phyloP scores from a whole-genome alignment of 2,888 invertebrate genomes.

The Melanostoma scalare region DNA sequence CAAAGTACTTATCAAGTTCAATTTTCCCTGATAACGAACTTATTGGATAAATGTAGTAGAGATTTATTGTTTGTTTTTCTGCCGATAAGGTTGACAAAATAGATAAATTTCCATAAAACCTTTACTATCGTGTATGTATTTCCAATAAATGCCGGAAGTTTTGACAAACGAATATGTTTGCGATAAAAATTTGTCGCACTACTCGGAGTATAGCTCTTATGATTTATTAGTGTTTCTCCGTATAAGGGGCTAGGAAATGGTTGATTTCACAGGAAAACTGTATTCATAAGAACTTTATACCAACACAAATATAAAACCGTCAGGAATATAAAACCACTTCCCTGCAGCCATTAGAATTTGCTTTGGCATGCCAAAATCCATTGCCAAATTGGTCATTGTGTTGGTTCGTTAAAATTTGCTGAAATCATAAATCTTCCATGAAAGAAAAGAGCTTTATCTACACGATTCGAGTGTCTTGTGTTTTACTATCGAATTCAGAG shows the following conservation, averaged over 20 bases:
- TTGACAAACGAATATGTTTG: neutral
- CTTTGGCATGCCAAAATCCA: slow-evolving; percentile 21
- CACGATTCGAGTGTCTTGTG: neutral
- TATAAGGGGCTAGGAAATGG: neutral
- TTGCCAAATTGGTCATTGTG: slow-evolving; percentile 27
- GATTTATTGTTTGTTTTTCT: slow-evolving; percentile 44
- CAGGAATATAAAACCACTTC: slow-evolving; percentile 12
- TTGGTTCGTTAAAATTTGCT: slow-evolving; percentile 38
- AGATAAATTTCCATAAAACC: slow-evolving; percentile 3
- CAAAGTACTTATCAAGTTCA: slow-evolving; percentile 62
- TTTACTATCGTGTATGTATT: neutral
- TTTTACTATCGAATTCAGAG: slow-evolving; percentile 1
- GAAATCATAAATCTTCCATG: slow-evolving; percentile 18
- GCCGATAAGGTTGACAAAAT: slow-evolving; percentile 12
- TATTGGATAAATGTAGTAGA: slow-evolving; percentile 56
- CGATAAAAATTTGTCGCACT: slow-evolving; percentile 9
- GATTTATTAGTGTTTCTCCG: neutral
- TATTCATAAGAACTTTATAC: too few relatives aligned
- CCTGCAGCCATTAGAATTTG: slow-evolving; percentile 17
- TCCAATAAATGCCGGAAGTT: slow-evolving; percentile 19
- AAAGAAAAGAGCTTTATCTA: slow-evolving; percentile 4
- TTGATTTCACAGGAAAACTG: too few relatives aligned
- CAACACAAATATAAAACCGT: too few relatives aligned
- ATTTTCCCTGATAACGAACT: slow-evolving; percentile 53
- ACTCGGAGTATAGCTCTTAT: neutral